Evolutionary conservation across 2,797 vertebrate genomes (phyloP), one percentile per base, ranked within the genome.

Genomic region (Mormyrus hasselquistii): DNA sequence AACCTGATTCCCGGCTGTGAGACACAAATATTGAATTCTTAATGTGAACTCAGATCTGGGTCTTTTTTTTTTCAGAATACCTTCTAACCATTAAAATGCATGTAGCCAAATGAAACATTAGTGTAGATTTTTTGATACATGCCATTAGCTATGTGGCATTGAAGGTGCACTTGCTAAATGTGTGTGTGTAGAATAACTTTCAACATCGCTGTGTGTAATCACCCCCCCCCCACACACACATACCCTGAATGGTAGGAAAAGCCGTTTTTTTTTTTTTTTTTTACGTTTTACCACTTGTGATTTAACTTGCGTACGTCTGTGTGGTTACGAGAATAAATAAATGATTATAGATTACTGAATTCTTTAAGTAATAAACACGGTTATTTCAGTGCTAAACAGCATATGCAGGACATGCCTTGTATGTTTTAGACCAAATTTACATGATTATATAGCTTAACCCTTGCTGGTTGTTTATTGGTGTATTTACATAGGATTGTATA

Each of bases 401-500:
- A 19, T 41, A 76, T 41, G 69, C 69, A 76, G 14, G 29, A 4
- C 34, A 73, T 73, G 69, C 69, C 34, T 76, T 76, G 14, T 41
- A 19, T 76, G 29, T 76, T 41, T 76, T 34, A 34, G 65, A 14
- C 22, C 29, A 44, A 44, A 79, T 79, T 41, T 44, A 79, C 16
- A 79, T 79, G 34, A 79, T 79, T 44, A 14, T 79, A n/a, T 79
- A 44, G 16, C 38, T 9, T 79, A 44, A 44, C 38, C 44, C 44
- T 79, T 79, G 19, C 34, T 41, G 65, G 65, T 73, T 34, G 29
- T 69, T 73, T 38, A 38, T 79, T 44, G 34, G 14, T 44, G 7
- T 79, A 79, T 79, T 79, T 79, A n/a, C 73, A 38, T n/a, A 79
- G 73, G 73, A 79, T 19, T 41, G 73, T 76, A 19, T 76, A 79